Evolutionary conservation across 2,797 vertebrate genomes (phyloP).

Genomic region (Strix occidentalis): DNA sequence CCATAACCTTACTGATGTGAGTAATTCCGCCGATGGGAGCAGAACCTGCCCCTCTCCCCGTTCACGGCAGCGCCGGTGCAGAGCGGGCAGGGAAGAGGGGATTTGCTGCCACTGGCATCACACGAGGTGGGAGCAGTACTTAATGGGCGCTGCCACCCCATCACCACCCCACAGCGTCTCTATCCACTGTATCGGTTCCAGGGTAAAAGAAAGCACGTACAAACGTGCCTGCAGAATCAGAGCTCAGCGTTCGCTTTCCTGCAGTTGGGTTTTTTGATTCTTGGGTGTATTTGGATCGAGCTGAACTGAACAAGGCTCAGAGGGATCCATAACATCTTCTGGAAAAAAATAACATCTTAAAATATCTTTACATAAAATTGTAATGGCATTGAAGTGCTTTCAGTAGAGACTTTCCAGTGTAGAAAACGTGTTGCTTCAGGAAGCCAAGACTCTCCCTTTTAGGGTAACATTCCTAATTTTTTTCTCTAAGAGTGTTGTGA

Average conservation of each 20-base stretch:
- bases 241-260: neutral
- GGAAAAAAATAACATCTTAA: neutral
- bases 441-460: neutral
- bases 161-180: neutral
- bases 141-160: neutral
- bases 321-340: neutral
- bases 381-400: neutral
- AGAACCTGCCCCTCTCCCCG: neutral
- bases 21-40: neutral
- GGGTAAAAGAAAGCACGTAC: neutral
- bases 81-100: neutral
- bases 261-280: neutral
- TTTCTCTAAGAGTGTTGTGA: neutral
- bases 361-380: neutral
- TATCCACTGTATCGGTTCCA: neutral
- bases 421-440: neutral
- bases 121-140: neutral
- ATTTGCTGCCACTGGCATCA: neutral
- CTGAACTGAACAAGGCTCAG: neutral
- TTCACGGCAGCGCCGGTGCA: neutral
- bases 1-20: neutral
- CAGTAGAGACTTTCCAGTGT: neutral
- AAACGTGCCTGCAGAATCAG: neutral
- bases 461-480: neutral
- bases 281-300: neutral